Conservation (phyloP, 2,797 vertebrate species). For the Lepilemur ruficaudatus region DNA sequence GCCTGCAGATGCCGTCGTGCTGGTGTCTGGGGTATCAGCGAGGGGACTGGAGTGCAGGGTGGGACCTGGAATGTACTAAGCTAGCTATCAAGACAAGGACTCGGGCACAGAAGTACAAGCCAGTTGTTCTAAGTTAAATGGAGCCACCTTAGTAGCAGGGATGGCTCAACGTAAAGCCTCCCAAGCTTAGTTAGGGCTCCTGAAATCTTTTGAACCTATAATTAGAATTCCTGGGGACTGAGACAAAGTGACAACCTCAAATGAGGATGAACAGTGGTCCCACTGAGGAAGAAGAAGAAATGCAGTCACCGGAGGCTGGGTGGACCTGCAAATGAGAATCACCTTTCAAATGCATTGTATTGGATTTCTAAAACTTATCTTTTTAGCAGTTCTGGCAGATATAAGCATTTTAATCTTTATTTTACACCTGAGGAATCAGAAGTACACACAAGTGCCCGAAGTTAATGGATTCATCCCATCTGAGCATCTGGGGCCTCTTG, state of each 20-base stretch:
- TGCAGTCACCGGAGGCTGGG: not conserved
- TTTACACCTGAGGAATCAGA: not conserved
- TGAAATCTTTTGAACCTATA: not conserved
- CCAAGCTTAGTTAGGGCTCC: not conserved
- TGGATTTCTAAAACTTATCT: not conserved
- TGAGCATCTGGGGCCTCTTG: not conserved
- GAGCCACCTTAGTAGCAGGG: not conserved
- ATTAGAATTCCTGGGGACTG: not conserved
- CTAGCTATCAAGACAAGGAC: not conserved
- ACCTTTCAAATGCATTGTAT: not conserved
- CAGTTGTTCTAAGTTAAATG: not conserved
- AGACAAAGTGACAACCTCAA: not conserved
- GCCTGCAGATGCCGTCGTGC: not conserved
- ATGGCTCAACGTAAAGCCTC: not conserved
- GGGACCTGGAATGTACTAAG: not conserved
- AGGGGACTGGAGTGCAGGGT: not conserved
- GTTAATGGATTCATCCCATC: not conserved
- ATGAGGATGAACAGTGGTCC: not conserved
- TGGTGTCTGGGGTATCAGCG: not conserved
- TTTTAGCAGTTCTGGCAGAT: not conserved
- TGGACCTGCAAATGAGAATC: rapidly evolving
- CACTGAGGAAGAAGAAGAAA: not conserved
- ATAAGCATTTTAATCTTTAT: not conserved
- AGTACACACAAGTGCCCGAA: not conserved
- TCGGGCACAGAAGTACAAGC: not conserved